Percentiles rank a stretch among this genome's conserved stretches.
phyloP scores from a whole-genome alignment of 2,113 vertebrate genomes.

The Leiothrix lutea region DNA sequence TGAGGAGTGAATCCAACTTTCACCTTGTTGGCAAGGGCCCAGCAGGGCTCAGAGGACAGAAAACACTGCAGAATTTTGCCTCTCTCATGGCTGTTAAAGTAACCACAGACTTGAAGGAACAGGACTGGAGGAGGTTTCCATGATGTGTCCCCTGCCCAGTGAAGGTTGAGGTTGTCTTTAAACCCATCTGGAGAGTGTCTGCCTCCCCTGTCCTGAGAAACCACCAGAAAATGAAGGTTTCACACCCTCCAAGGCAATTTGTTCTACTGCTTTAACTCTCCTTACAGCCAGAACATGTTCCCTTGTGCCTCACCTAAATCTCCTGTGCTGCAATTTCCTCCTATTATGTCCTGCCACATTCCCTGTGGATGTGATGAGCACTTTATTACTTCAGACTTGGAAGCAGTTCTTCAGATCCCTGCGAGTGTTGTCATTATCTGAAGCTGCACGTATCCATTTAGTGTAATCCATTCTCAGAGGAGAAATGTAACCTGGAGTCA shows the following conservation, averaged over 20 bases:
- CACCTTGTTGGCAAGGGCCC: neutral
- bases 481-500: neutral
- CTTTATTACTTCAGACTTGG: neutral
- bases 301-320: neutral
- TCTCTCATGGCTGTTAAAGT: neutral
- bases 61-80: neutral
- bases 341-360: neutral
- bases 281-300: neutral
- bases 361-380: neutral
- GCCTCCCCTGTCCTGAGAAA: neutral
- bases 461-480: neutral
- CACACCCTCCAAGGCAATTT: neutral
- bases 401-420: neutral
- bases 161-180: neutral
- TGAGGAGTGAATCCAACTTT: neutral
- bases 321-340: neutral
- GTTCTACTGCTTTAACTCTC: neutral
- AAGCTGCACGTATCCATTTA: neutral
- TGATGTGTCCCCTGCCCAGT: accelerated
- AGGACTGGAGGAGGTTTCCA: neutral
- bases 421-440: neutral
- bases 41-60: neutral
- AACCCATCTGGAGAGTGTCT: neutral
- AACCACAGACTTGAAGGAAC: neutral
- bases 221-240: neutral